Evolutionary conservation across 2,888 invertebrate genomes (phyloP).

Genomic region (Drosophila percnosoma): DNA sequence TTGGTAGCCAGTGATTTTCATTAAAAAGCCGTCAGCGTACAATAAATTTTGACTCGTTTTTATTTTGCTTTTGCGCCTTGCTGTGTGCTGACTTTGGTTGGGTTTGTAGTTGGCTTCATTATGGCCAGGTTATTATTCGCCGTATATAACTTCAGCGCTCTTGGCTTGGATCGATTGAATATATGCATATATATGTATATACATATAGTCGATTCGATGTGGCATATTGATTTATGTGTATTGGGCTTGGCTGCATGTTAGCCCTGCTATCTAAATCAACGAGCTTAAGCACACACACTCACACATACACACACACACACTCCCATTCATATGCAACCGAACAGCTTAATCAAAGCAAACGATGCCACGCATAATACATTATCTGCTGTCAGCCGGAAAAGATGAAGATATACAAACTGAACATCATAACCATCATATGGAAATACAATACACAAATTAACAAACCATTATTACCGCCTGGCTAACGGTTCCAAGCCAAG

Average conservation of each 20-base stretch:
- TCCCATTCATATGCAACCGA: constrained; percentile 23
- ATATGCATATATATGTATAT: background rate
- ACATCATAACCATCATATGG: constrained; percentile 19
- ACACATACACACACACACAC: background rate
- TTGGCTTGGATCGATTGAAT: constrained; percentile 26
- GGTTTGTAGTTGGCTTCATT: constrained; percentile 61
- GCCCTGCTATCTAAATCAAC: constrained; percentile 46
- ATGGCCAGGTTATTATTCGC: constrained; percentile 47
- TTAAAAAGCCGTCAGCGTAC: constrained; percentile 80
- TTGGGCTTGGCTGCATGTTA: constrained; percentile 21
- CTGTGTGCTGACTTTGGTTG: constrained; percentile 59
- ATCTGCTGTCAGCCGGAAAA: constrained; percentile 65
- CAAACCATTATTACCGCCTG: constrained; percentile 66
- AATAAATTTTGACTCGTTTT: constrained; percentile 75
- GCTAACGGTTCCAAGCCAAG: constrained; percentile 65
- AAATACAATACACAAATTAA: constrained; percentile 71
- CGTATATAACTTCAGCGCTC: constrained; percentile 73
- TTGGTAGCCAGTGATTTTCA: constrained; percentile 79
- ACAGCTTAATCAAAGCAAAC: constrained; percentile 71
- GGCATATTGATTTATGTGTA: constrained; percentile 66
- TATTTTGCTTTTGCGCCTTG: constrained; percentile 53
- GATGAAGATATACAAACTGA: constrained; percentile 43
- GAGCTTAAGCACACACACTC: constrained; percentile 43
- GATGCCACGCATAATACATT: constrained; percentile 61
- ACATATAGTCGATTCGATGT: constrained; percentile 6